Percentiles rank a stretch among this genome's conserved stretches.
phyloP scores from a whole-genome alignment of 2,888 invertebrate species.

The Nomada ferruginata region DNA sequence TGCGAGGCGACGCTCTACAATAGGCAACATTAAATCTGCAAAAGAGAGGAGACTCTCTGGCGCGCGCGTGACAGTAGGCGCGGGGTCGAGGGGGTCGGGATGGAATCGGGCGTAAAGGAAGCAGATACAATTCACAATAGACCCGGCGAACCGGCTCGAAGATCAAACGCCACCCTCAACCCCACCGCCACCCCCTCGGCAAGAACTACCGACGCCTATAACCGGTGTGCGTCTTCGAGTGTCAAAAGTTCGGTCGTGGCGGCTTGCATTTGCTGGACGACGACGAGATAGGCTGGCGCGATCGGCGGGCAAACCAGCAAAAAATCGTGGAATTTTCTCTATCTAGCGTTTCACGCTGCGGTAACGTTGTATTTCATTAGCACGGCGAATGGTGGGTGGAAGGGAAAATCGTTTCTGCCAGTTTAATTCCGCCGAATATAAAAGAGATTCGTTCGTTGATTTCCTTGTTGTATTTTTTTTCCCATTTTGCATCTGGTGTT shows the following conservation, averaged over 20 bases:
- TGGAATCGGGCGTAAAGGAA: conserved; percentile 76
- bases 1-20: conserved; percentile 77
- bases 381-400: conserved; percentile 3
- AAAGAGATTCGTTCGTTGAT: conserved; percentile 39
- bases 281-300: conserved; percentile 13
- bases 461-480: conserved; percentile 13
- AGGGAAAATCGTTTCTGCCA: conserved; percentile 22
- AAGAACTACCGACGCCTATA: conserved; percentile 75
- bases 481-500: background rate
- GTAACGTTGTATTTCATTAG: conserved; percentile 41
- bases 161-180: conserved; percentile 80
- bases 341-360: background rate
- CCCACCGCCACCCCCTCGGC: background rate
- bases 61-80: conserved; percentile 44
- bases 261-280: conserved; percentile 33
- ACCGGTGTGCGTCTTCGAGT: conserved; percentile 70
- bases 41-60: conserved; percentile 73
- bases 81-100: conserved; percentile 41
- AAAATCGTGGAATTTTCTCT: background rate
- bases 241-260: conserved; percentile 66
- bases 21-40: conserved; percentile 81
- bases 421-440: conserved; percentile 35
- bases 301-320: background rate
- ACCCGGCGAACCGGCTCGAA: conserved; percentile 82
- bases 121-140: conserved; percentile 83